Evolutionary conservation across 2,888 invertebrate species (phyloP).

Genomic region (Eupithecia centaureata): DNA sequence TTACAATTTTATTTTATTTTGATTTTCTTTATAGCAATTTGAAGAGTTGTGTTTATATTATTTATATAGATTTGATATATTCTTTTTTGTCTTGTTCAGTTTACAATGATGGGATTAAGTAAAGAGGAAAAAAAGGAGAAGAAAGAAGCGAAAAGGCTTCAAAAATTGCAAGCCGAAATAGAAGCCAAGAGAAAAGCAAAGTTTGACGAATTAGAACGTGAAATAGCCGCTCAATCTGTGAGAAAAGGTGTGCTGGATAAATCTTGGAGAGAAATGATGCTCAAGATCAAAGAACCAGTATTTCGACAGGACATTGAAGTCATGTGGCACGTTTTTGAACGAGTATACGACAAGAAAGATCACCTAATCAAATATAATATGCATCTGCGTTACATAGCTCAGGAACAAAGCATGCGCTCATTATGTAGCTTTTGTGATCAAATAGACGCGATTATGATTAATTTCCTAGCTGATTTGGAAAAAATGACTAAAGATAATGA

Average conservation of each 20-base stretch:
- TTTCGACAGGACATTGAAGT: slow-evolving; percentile 71
- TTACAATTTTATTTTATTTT: no score
- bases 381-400: slow-evolving; percentile 84
- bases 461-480: slow-evolving; percentile 69
- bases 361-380: slow-evolving; percentile 82
- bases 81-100: background rate
- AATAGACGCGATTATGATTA: slow-evolving; percentile 84
- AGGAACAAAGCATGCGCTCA: slow-evolving; percentile 86
- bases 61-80: background rate
- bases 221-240: slow-evolving; percentile 62
- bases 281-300: slow-evolving; percentile 73
- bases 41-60: background rate
- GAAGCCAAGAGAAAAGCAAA: slow-evolving; percentile 62
- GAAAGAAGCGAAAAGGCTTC: slow-evolving; percentile 67
- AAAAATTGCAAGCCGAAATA: slow-evolving; percentile 59
- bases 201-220: slow-evolving; percentile 66
- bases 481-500: slow-evolving; percentile 63
- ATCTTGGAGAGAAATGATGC: slow-evolving; percentile 69
- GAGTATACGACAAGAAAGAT: slow-evolving; percentile 84
- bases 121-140: slow-evolving; percentile 67
- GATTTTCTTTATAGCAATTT: background rate
- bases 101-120: background rate
- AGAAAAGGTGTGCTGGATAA: slow-evolving; percentile 62
- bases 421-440: slow-evolving; percentile 86
- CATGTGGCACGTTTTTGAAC: slow-evolving; percentile 80